phyloP scores from a whole-genome alignment of 2,113 vertebrate species.

The Athene noctua region DNA sequence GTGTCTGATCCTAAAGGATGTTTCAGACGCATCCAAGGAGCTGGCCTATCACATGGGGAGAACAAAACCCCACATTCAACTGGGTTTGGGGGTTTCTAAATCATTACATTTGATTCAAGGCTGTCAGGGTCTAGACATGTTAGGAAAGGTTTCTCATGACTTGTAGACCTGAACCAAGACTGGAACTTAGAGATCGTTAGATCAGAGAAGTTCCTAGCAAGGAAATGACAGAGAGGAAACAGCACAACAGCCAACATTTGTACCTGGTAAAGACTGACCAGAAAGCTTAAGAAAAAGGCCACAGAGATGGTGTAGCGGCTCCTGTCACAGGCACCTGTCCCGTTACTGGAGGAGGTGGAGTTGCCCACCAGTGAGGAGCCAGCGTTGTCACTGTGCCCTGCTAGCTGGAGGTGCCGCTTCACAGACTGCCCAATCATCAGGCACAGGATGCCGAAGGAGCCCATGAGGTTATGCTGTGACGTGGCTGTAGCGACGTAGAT shows the following conservation, averaged over 20 bases:
- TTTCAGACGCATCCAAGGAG: not conserved
- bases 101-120: not conserved
- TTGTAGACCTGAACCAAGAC: not conserved
- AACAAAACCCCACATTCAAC: not conserved
- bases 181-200: not conserved
- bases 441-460: conserved; percentile 64
- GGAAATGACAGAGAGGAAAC: not conserved
- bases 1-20: not conserved
- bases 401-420: conserved; percentile 58
- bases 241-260: fast-evolving
- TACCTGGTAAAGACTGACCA: conserved; percentile 71
- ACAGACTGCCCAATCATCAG: conserved; percentile 68
- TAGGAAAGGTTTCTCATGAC: not conserved
- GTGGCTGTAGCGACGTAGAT: conserved; percentile 56
- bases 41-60: not conserved
- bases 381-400: not conserved
- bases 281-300: conserved; percentile 64
- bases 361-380: not conserved
- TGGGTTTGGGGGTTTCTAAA: not conserved
- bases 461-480: conserved; percentile 54
- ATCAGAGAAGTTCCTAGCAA: not conserved
- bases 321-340: conserved; percentile 15
- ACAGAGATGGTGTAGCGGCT: conserved; percentile 69
- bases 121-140: not conserved
- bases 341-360: not conserved